Evolutionary conservation across 1,140 invertebrate genomes (phyloP), one percentile per base, ranked within the genome.

Genomic region (Octopus bimaculoides): DNA sequence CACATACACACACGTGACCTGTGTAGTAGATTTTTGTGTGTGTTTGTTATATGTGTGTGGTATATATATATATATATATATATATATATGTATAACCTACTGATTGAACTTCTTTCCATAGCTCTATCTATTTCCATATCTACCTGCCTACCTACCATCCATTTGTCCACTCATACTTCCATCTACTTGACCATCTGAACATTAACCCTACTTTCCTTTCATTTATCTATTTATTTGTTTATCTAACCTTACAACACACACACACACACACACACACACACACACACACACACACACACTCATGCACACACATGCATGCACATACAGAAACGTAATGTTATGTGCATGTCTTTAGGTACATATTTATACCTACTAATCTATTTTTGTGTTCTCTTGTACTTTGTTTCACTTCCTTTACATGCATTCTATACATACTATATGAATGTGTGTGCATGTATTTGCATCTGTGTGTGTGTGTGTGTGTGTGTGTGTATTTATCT

Each of bases 271-370:
- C 17, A 61, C 17, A 56, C 75, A 56, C 61, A 26, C 52, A 10
- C 26, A 66, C 61, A 66, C 75, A 52, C 75, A 66, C 79, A 56
- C 54, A 77, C 20, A 56, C 75, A 77, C 61, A 55, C 75, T 69
- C 79, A 55, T 75, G 14, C 75, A 52, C 75, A 52, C 61, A 66
- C 75, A 61, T 61, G 10, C 77, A 52, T 20, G 10, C 1, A 52
- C 52, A 77, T 53, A 9, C 12, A 41, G 20, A 14, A 54, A 52
- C 54, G 6, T 75, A 12, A 9, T n/a, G n/a, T n/a, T 54, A 9
- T 56, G 41, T 75, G 14, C 20, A 12, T 74, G 7, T 73, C 10
- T 78, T 14, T 78, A 20, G 26, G 7, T 74, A 41, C 12, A 55
- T 52, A 55, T 73, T 52, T 41, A 55, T 5, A 55, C 52, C 41